A percentile compares a stretch with the other conserved stretches of the same genome.
Conservation (phyloP, 64 coral and sea anemone genomes). For the Pocillopora damicornis region DNA sequence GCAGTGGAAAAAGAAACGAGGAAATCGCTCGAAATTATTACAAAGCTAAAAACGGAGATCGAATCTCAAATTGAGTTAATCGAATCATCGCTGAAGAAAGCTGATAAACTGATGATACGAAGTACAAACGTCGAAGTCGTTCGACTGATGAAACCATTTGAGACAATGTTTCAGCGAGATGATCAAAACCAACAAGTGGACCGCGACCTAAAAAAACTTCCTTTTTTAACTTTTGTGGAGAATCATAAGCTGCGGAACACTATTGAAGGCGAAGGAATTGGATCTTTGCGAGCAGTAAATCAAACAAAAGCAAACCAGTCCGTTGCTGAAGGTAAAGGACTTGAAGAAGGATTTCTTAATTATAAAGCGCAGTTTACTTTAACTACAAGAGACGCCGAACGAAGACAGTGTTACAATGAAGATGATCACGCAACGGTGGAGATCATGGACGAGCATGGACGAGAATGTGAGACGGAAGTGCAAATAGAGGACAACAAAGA, state of each 20-base stretch:
- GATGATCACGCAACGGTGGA: background rate
- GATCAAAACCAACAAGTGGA: background rate
- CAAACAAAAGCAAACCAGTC: background rate
- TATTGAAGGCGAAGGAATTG: background rate
- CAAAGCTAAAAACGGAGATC: too few relatives aligned
- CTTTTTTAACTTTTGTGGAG: background rate
- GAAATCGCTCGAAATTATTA: too few relatives aligned
- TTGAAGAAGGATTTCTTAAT: background rate
- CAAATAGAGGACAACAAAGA: slow-evolving; percentile 27
- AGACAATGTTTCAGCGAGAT: background rate
- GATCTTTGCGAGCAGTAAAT: background rate
- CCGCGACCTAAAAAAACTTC: background rate
- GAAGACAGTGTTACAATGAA: background rate
- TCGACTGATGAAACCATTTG: background rate
- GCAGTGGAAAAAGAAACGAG: too few relatives aligned
- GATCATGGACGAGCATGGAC: background rate
- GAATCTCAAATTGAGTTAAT: too few relatives aligned
- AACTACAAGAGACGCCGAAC: background rate
- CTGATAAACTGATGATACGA: too few relatives aligned
- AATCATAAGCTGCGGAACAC: background rate
- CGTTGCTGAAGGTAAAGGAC: background rate
- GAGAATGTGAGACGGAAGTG: background rate
- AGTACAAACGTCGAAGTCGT: background rate
- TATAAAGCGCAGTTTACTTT: background rate
- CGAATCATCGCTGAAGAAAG: too few relatives aligned